Conservation (phyloP, 1,140 invertebrate genomes). For the Bombus vancouverensis region DNA sequence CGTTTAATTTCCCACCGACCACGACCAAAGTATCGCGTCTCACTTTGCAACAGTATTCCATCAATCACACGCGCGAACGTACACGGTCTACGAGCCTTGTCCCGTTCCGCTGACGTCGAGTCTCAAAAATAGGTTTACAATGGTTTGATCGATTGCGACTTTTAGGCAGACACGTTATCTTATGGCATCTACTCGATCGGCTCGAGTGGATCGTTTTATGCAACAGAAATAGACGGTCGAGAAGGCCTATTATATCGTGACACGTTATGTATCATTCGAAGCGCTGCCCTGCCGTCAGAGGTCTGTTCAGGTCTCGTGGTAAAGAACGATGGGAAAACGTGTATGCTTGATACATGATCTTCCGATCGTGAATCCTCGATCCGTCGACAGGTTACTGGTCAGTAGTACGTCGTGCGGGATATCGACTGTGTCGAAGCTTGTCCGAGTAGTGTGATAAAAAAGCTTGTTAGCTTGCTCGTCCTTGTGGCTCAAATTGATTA, state of each 20-base stretch:
- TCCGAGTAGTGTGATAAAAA: neutral
- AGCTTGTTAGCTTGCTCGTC: neutral
- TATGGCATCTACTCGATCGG: slow-evolving; percentile 51
- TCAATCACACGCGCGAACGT: neutral
- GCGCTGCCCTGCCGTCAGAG: slow-evolving; percentile 69
- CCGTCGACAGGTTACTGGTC: slow-evolving; percentile 64
- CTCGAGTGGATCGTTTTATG: slow-evolving; percentile 64
- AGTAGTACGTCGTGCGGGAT: slow-evolving; percentile 5
- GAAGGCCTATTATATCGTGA: slow-evolving; percentile 74
- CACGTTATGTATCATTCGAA: slow-evolving; percentile 76
- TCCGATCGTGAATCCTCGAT: slow-evolving; percentile 61
- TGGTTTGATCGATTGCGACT: slow-evolving; percentile 58
- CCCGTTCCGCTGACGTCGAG: neutral
- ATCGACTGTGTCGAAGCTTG: neutral
- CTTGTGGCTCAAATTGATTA: neutral
- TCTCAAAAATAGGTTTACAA: slow-evolving; percentile 14
- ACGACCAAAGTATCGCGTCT: neutral
- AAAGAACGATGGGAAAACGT: slow-evolving; percentile 77
- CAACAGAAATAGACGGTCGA: slow-evolving; percentile 66
- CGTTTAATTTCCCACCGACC: neutral
- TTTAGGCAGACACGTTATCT: slow-evolving; percentile 55
- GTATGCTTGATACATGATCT: slow-evolving; percentile 56
- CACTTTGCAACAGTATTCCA: neutral
- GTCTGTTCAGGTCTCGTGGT: slow-evolving; percentile 64
- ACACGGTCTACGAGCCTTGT: neutral